phyloP scores from a whole-genome alignment of 1,140 invertebrate species.

The Eurosta solidaginis region DNA sequence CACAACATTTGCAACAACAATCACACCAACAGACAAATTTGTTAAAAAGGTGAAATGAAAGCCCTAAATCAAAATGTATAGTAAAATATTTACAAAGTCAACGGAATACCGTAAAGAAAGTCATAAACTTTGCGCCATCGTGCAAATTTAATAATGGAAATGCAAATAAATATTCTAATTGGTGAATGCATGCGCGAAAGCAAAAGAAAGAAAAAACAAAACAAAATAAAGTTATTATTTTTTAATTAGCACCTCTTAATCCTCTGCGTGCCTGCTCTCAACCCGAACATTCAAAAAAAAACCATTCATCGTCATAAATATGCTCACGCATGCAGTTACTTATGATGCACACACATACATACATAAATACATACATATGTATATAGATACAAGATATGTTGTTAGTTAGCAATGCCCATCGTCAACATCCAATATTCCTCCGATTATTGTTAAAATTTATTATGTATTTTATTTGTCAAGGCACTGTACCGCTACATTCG shows the following conservation, averaged over 20 bases:
- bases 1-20: neutral
- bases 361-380: neutral
- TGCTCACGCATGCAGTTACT: neutral
- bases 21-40: no score
- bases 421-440: neutral
- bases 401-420: neutral
- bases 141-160: neutral
- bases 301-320: no score
- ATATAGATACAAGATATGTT: neutral
- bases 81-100: neutral
- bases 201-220: no score
- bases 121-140: neutral
- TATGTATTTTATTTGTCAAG: no score
- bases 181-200: neutral
- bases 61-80: no score
- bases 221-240: no score
- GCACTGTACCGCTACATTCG: no score
- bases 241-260: neutral
- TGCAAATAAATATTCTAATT: neutral
- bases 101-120: neutral
- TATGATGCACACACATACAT: neutral
- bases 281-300: neutral
- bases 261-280: neutral
- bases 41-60: conserved; percentile 5
- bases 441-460: neutral